Evolutionary conservation across 2,797 vertebrate species (phyloP), one percentile per base, ranked within the genome.

Genomic region (Galagoides demidoff): DNA sequence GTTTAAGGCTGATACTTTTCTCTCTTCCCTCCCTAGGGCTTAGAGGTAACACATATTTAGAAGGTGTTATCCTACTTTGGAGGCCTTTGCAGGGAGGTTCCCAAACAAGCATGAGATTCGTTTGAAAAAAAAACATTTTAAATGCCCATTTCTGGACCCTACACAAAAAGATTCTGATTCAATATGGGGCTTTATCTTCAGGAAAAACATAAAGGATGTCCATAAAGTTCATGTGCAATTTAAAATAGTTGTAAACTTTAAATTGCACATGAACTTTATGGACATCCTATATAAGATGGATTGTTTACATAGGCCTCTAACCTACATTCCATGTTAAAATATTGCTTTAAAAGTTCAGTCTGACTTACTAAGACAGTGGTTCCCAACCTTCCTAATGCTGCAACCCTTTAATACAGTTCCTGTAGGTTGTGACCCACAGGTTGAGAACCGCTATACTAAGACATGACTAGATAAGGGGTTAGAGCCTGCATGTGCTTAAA

Each of bases 261-360:
- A 52, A 52, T 52, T 52, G 49, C 49, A 52, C 13, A 14, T 52
- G 14, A 52, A 52, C 13, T 52, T 52, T 52, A 52, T 52, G 49
- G 49, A 52, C 49, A 52, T 52, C 49, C 49, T 52, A 52, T 14
- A 31, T 0, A 86, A 31, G 19, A 61, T 23, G 5, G 8, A 61
- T 64, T 37, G 89, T 3, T 71, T 45, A 61, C 9, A 12, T 3
- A 71, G 83, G 22, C 19, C 78, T 57, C 49, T 66, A 20, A 43
- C 25, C 81, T 68, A 87, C 29, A 55, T 70, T 96, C 88, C 78
- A 84, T 45, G 31, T 66, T 86, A 91, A 90, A 89, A 89, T 89
- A 19, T 68, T 68, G n/a, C 19, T 64, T 83, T 88, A 94, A 57
- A 77, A 31, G 27, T 20, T 87, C 57, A 63, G 23, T 66, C 29